Base-by-base conservation (phyloP, 1,140 invertebrate genomes). In the Drosophila ercepeae region DNA sequence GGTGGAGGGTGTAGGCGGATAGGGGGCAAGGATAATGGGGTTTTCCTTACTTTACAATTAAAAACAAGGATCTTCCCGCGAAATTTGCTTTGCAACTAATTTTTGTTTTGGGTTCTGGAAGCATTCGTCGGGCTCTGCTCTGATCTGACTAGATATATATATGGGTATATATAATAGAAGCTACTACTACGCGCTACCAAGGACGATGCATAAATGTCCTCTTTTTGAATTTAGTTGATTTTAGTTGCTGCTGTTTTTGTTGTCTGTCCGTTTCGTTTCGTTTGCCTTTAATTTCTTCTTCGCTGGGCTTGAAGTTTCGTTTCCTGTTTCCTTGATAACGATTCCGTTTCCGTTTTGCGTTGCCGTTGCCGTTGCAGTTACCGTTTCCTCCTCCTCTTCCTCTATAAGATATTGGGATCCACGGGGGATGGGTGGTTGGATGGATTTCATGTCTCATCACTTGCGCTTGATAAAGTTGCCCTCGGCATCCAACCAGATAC, bases 391-490 rank as follows among this genome's bases (percentile, higher is more conserved):
- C 25, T 59, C 27, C n/a, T 16, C 19, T 3, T 32, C 29, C 3
- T 32, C 21, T 25, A 18, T 39, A 14, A 2, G 13, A 21, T 16
- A 2, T 19, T 14, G 34, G 34, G 29, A 46, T 46, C 34, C 32
- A 39, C 19, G 69, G 78, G 79, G 79, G 79, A 84, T 86, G 79
- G 74, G 77, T 72, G 78, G 55, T 70, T 67, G 69, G 70, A 64
- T 76, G 58, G 21, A 25, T 53, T 34, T 32, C 53, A 16, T 25
- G 29, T 53, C 41, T 32, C 53, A 16, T 54, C 67, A 59, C 58
- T 79, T 89, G 50, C 89, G 82, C 67, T 90, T 90, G 27, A 90
- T 90, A 61, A 90, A 90, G 52, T 90, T 90, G 55, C 89, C 89
- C 68, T 90, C 89, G 52, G 89, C 84, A 65, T 90, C 89, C 61